phyloP scores from a whole-genome alignment of 2,797 vertebrate genomes.

The Synanceia verrucosa region DNA sequence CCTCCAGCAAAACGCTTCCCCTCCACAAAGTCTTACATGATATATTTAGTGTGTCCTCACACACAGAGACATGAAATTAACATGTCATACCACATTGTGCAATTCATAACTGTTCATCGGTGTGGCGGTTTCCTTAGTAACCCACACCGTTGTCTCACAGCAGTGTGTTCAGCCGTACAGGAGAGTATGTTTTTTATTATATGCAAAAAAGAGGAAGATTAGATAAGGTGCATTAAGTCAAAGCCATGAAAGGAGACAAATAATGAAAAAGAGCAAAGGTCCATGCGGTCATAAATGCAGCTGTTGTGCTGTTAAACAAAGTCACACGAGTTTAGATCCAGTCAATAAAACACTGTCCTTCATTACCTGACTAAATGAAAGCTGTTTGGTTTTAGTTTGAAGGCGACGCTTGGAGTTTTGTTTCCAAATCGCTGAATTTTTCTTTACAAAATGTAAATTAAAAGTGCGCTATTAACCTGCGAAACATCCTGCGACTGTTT shows the following conservation, averaged over 20 bases:
- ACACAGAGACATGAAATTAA: background rate
- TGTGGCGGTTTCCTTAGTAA: background rate
- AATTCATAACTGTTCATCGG: background rate
- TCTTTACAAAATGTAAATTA: no score
- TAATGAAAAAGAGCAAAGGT: conserved; percentile 7
- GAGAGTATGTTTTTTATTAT: background rate
- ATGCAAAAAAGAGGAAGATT: background rate
- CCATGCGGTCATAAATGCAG: background rate
- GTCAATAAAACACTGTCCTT: background rate
- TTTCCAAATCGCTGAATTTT: background rate
- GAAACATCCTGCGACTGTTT: no score
- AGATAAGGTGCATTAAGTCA: conserved; percentile 4
- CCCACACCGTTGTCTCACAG: background rate
- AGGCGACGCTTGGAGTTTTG: background rate
- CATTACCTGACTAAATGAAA: background rate
- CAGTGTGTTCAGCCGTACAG: background rate
- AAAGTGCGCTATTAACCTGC: no score
- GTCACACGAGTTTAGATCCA: background rate
- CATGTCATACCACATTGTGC: background rate
- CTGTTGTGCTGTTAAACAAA: background rate
- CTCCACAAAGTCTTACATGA: no score
- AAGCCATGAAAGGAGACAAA: background rate
- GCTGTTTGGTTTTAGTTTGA: no score
- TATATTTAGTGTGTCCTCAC: background rate
- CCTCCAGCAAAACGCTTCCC: background rate